Evolutionary conservation across 2,797 vertebrate genomes (phyloP).

Genomic region (Poecile montanus): DNA sequence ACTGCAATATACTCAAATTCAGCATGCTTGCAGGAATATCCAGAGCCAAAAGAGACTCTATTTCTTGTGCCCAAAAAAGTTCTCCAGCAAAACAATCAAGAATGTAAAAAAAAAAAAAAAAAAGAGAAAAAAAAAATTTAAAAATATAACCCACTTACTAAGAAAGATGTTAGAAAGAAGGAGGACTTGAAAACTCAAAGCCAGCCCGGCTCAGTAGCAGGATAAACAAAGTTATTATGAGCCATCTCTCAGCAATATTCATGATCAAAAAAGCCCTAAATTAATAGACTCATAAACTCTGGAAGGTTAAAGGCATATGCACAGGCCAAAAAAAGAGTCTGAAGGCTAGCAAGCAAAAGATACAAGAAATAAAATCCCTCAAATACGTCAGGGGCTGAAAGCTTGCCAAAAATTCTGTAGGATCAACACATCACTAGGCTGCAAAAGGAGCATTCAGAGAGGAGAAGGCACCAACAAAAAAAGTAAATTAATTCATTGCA

Average conservation of each 20-base stretch:
- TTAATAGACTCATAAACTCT: slow-evolving; percentile 18
- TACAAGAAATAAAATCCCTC: slow-evolving; percentile 29
- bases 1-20: background rate
- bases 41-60: background rate
- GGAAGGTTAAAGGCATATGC: background rate
- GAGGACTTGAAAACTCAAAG: background rate
- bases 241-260: slow-evolving; percentile 28
- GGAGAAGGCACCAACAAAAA: background rate
- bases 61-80: background rate
- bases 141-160: background rate
- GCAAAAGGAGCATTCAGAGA: background rate
- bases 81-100: background rate
- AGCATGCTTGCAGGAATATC: background rate
- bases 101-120: background rate
- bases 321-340: background rate
- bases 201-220: background rate
- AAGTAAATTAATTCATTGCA: background rate
- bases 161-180: background rate
- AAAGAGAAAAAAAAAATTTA: background rate
- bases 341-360: slow-evolving; percentile 18
- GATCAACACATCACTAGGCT: background rate
- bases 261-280: background rate
- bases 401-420: background rate
- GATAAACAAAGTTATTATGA: slow-evolving; percentile 12
- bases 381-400: background rate